phyloP scores from a whole-genome alignment of 2,888 invertebrate genomes.

The Eulithis prunata region DNA sequence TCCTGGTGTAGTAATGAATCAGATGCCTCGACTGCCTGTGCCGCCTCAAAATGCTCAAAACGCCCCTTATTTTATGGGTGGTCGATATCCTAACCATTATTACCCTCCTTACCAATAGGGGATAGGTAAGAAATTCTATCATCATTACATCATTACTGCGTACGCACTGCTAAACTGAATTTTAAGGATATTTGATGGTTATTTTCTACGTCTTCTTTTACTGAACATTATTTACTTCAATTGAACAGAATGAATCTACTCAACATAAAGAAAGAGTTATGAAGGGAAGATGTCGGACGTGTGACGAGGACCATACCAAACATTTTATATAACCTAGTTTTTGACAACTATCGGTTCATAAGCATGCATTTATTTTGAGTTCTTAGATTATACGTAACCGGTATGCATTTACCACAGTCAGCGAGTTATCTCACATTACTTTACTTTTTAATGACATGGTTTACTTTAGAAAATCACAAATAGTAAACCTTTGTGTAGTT shows the following conservation, averaged over 20 bases:
- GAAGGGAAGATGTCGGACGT: neutral
- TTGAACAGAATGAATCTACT: neutral
- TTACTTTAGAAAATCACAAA: no score
- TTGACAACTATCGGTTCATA: no score
- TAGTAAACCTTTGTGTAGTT: no score
- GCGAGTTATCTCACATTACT: no score
- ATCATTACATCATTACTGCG: neutral
- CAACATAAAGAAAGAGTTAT: neutral
- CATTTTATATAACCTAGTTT: no score
- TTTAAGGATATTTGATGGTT: constrained; percentile 4
- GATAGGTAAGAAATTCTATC: constrained; percentile 15
- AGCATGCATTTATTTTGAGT: no score
- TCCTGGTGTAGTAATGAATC: constrained; percentile 9
- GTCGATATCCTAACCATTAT: constrained; percentile 23
- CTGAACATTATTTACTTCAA: neutral
- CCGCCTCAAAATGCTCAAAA: constrained; percentile 19
- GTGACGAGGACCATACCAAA: no score
- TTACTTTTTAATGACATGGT: no score
- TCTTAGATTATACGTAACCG: no score
- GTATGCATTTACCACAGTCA: no score
- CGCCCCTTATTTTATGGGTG: constrained; percentile 17
- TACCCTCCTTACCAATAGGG: constrained; percentile 30
- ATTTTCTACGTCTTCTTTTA: constrained; percentile 5
- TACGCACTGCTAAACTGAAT: constrained; percentile 7
- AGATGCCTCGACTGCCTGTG: constrained; percentile 16